These are phyloP conservation scores for Cherax quadricarinatus DNA, from an alignment of 1,140 invertebrate species.

Conservation along the genomic window DNA sequence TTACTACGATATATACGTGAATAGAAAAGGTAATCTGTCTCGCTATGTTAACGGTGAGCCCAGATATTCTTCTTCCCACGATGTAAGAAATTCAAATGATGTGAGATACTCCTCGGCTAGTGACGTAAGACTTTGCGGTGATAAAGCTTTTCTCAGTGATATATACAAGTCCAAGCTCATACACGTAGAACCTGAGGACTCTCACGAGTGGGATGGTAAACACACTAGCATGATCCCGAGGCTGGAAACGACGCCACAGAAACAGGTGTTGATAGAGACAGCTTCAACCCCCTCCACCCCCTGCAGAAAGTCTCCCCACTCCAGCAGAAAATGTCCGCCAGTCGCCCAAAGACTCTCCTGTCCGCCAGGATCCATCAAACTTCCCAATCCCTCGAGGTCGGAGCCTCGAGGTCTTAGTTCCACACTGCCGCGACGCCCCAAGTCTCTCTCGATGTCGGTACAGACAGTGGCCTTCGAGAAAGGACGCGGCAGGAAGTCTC, in stretches of 20 bases:
- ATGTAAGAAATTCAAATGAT: conserved; percentile 26
- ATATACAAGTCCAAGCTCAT: conserved; percentile 56
- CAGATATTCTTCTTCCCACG: conserved; percentile 66
- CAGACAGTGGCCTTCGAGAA: conserved; percentile 82
- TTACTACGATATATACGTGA: conserved; percentile 9
- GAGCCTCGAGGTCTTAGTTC: conserved; percentile 52
- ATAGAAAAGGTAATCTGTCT: conserved; percentile 44
- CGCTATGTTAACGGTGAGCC: conserved; percentile 70
- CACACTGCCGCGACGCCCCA: conserved; percentile 66
- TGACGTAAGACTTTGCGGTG: conserved; percentile 52
- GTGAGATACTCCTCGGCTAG: conserved; percentile 44
- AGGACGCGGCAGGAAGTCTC: conserved; percentile 82
- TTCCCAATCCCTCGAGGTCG: conserved; percentile 24
- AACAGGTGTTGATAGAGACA: conserved; percentile 37
- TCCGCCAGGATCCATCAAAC: conserved; percentile 36
- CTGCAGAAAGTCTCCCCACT: conserved; percentile 39
- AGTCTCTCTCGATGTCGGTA: conserved; percentile 63
- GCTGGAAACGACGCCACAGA: conserved; percentile 27
- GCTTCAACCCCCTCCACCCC: conserved; percentile 30
- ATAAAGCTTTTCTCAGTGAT: conserved; percentile 27
- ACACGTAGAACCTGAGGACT: conserved; percentile 49
- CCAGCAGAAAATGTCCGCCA: conserved; percentile 1
- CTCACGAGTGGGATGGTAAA: conserved; percentile 35
- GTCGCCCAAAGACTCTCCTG: conserved; percentile 35
- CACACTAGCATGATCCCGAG: conserved; percentile 33